phyloP scores from a whole-genome alignment of 2,113 vertebrate species.

The Mungos mungo region DNA sequence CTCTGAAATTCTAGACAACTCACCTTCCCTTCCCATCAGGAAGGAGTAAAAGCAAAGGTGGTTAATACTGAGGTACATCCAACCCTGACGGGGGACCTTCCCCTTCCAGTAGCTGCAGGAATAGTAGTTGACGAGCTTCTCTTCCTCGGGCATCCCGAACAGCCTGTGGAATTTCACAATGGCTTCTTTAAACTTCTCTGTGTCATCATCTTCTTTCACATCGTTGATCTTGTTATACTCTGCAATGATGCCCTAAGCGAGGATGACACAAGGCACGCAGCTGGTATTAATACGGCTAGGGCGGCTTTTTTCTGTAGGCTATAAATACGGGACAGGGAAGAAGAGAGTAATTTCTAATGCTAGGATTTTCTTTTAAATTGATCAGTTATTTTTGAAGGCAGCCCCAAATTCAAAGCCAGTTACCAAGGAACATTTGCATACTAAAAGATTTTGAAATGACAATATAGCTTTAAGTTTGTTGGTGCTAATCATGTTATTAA shows the following conservation, averaged over 20 bases:
- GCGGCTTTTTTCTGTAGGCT: background rate
- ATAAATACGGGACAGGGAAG: background rate
- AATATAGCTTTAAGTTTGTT: background rate
- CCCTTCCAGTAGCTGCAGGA: constrained; percentile 99
- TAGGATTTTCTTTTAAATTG: background rate
- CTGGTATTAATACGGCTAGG: background rate
- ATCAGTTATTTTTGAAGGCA: background rate
- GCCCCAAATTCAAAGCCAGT: background rate
- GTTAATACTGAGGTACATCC: constrained; percentile 99
- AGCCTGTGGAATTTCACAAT: constrained; percentile 95
- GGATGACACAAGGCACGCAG: background rate
- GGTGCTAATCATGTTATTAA: background rate
- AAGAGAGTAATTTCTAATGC: background rate
- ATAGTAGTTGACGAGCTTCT: constrained; percentile 99
- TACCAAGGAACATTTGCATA: background rate
- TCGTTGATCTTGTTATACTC: constrained; percentile 98
- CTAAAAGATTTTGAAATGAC: background rate
- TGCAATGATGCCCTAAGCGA: constrained; percentile 95
- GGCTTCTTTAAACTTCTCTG: constrained; percentile 98
- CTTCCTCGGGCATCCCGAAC: constrained; percentile 98
- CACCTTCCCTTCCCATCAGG: constrained; percentile 97
- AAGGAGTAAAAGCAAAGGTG: constrained; percentile 99
- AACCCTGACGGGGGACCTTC: constrained; percentile 97
- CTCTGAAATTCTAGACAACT: constrained; percentile 22
- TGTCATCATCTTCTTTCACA: constrained; percentile 96